These are phyloP conservation scores for Rotaria macrura DNA, from an alignment of 2,888 invertebrate species.

Conservation along the genomic window DNA sequence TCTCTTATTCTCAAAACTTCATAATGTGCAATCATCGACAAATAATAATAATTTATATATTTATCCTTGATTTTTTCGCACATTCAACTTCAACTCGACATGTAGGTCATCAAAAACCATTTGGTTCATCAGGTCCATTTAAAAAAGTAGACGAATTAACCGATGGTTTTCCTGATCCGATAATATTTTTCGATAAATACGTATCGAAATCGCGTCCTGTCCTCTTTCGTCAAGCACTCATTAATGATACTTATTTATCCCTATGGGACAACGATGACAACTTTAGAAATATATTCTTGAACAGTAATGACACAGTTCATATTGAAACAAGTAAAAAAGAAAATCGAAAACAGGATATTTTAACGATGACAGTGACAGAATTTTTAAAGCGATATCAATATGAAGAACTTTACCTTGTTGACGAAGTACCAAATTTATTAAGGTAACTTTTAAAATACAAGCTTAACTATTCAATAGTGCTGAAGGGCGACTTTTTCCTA, in stretches of 20 bases:
- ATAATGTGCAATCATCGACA: not conserved
- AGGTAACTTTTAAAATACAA: constrained; percentile 36
- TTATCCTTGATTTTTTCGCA: not conserved
- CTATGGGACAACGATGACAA: constrained; percentile 44
- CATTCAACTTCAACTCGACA: not conserved
- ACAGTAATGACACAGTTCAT: constrained; percentile 38
- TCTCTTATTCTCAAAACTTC: not conserved
- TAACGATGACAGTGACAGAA: constrained; percentile 40
- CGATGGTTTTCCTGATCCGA: constrained; percentile 39
- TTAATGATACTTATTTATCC: constrained; percentile 39
- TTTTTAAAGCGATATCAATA: constrained; percentile 43
- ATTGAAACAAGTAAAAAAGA: constrained; percentile 47
- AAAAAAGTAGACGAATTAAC: constrained; percentile 38
- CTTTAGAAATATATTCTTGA: constrained; percentile 23
- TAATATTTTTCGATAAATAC: constrained; percentile 41
- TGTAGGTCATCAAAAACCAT: constrained; percentile 41
- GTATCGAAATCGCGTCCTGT: constrained; percentile 40
- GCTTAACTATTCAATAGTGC: not conserved
- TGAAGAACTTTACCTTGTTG: constrained; percentile 44
- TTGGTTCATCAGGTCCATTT: constrained; percentile 40
- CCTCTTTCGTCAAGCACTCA: constrained; percentile 41
- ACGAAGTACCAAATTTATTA: constrained; percentile 41
- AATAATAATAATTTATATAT: not conserved
- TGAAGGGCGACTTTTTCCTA: constrained; percentile 35
- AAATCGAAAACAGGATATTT: constrained; percentile 39